Conservation (phyloP, 1,140 invertebrate species). For the Platyura marginata region DNA sequence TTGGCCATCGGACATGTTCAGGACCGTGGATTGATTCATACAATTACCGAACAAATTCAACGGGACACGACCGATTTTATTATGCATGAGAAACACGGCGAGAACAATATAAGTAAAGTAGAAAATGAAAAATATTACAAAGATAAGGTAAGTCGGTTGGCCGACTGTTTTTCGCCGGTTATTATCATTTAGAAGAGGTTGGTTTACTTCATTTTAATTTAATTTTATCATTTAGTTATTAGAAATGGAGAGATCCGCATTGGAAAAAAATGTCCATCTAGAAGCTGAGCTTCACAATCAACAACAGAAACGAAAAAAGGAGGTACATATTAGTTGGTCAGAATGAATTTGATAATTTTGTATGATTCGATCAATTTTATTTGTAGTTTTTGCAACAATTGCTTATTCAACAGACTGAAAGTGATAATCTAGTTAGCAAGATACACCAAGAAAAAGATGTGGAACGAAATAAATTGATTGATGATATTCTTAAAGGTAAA, state of each 20-base stretch:
- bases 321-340: too few relatives aligned
- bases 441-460: slow-evolving; percentile 41
- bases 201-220: too few relatives aligned
- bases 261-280: slow-evolving; percentile 1
- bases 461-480: slow-evolving; percentile 37
- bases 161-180: too few relatives aligned
- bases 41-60: not conserved
- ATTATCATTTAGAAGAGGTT: too few relatives aligned
- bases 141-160: too few relatives aligned
- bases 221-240: too few relatives aligned
- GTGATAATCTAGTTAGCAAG: slow-evolving; percentile 42
- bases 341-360: too few relatives aligned
- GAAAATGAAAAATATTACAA: too few relatives aligned
- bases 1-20: slow-evolving; percentile 16
- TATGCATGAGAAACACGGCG: not conserved
- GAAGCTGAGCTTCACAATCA: not conserved
- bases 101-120: slow-evolving; percentile 5
- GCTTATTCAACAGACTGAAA: slow-evolving; percentile 36
- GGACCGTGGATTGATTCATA: too few relatives aligned
- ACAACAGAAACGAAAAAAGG: slow-evolving; percentile 3
- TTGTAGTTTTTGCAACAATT: slow-evolving; percentile 41
- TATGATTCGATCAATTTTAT: too few relatives aligned
- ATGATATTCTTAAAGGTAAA: slow-evolving; percentile 28
- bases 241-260: too few relatives aligned
- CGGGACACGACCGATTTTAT: not conserved